phyloP scores from a whole-genome alignment of 2,113 vertebrate species.

The Eudyptes chrysolophus region DNA sequence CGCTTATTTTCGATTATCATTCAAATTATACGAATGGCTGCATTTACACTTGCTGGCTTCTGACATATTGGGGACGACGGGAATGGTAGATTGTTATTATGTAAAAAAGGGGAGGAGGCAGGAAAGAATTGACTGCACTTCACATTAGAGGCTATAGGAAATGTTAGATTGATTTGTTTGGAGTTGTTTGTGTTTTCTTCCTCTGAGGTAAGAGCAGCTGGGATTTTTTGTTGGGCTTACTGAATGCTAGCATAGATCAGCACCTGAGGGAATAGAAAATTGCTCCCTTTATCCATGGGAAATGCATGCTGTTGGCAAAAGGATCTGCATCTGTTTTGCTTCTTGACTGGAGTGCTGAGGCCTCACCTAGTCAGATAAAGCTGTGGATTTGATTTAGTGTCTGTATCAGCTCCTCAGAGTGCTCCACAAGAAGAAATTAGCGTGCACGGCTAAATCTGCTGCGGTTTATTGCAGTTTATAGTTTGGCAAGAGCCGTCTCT shows the following conservation, averaged over 20 bases:
- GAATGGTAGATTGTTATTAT: slow-evolving; percentile 62
- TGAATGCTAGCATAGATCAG: slow-evolving; percentile 38
- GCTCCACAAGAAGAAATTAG: slow-evolving; percentile 29
- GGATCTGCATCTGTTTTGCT: slow-evolving; percentile 31
- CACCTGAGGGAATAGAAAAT: slow-evolving; percentile 62
- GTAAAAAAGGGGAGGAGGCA: slow-evolving; percentile 30
- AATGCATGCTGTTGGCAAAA: slow-evolving; percentile 52
- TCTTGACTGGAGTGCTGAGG: slow-evolving; percentile 34
- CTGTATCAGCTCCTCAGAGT: slow-evolving; percentile 6
- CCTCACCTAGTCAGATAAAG: slow-evolving; percentile 34
- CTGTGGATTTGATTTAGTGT: slow-evolving; percentile 21
- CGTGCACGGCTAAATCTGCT: not conserved
- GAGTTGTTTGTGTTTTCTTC: slow-evolving; percentile 65
- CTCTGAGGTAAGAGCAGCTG: slow-evolving; percentile 43
- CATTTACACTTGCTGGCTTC: slow-evolving; percentile 66
- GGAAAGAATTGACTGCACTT: slow-evolving; percentile 44
- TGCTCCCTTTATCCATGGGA: slow-evolving; percentile 59
- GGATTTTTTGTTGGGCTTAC: slow-evolving; percentile 60
- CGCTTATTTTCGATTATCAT: slow-evolving; percentile 76
- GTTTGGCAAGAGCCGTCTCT: not conserved
- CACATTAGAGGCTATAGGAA: slow-evolving; percentile 54
- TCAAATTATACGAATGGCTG: slow-evolving; percentile 73
- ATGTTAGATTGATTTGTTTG: slow-evolving; percentile 73
- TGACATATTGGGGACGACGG: slow-evolving; percentile 53
- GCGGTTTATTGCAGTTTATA: not conserved